Conservation (phyloP, 2,797 vertebrate species). For the Odontamblyopus lacepedii region DNA sequence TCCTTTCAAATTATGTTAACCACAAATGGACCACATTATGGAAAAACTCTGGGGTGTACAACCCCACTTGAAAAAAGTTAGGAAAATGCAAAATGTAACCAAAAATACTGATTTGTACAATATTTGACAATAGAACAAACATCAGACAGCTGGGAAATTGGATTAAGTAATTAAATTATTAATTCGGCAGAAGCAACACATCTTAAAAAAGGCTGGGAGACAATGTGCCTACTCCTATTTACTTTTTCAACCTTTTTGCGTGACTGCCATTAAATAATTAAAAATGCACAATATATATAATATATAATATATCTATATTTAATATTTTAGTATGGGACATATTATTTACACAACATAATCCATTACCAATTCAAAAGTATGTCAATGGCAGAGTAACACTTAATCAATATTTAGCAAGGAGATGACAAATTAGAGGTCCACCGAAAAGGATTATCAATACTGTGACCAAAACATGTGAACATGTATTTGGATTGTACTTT, state of each 20-base stretch:
- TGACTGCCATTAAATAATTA: too few relatives aligned
- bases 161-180: neutral
- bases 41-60: neutral
- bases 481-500: neutral
- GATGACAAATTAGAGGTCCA: neutral
- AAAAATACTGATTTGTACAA: neutral
- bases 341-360: neutral
- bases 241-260: neutral
- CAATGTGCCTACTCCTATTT: neutral
- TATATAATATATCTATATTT: too few relatives aligned
- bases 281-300: too few relatives aligned
- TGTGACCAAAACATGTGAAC: neutral
- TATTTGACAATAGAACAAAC: slow-evolving; percentile 10
- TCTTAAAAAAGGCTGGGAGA: neutral
- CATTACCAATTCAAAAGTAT: neutral
- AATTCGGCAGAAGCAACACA: neutral
- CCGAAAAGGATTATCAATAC: neutral
- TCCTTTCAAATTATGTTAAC: slow-evolving; percentile 10
- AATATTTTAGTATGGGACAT: too few relatives aligned
- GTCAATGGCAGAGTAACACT: neutral
- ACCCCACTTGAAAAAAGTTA: neutral
- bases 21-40: slow-evolving; percentile 8
- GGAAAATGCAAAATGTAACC: neutral
- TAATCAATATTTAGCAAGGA: neutral
- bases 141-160: neutral